Base-by-base conservation (phyloP, 1,140 invertebrate species). In the Drosophila ohnishii region DNA sequence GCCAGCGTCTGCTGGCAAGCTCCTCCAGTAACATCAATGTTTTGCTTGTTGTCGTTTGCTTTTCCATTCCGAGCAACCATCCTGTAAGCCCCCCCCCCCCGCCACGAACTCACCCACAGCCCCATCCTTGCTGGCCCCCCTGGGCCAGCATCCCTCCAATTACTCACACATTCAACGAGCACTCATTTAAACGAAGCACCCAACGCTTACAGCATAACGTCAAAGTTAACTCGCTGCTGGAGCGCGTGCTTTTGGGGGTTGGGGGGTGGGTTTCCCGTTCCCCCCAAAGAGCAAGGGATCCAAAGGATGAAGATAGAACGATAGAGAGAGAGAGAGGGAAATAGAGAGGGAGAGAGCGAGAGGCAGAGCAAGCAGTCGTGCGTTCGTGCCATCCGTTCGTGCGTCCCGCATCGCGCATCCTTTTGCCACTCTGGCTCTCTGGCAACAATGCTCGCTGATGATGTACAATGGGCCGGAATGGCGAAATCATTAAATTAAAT, bases 111-210 rank as follows among this genome's bases (percentile, higher is more conserved):
- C 5, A 28, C 28, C 30, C 45, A 22, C 2, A 10, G 30, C 47
- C 28, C 37, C 30, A 22, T 5, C 4, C 28, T 48, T 10, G 2
- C 25, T n/a, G 1, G 7, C 51, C 37, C 19, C 32, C 37, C 34
- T 11, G 14, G n/a, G 47, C 51, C 67, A 75, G 75, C 70, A 84
- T 80, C 82, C 80, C 73, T 83, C 80, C 84, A 87, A 88, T 84
- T 88, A 87, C 84, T 84, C 84, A 88, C 84, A 87, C 84, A 87
- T 83, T 88, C 84, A 87, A 88, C 84, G 80, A 88, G 76, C 80
- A 88, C 84, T 87, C 84, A 88, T 87, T 87, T 88, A 87, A 87
- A 88, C 84, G 79, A 87, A 84, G 84, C 84, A 84, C 80, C 79
- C 84, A 88, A 80, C 78, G 76, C 84, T 84, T 75, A 87, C 83